Conservation (phyloP, 2,797 vertebrate genomes). For the Brotula barbata region DNA sequence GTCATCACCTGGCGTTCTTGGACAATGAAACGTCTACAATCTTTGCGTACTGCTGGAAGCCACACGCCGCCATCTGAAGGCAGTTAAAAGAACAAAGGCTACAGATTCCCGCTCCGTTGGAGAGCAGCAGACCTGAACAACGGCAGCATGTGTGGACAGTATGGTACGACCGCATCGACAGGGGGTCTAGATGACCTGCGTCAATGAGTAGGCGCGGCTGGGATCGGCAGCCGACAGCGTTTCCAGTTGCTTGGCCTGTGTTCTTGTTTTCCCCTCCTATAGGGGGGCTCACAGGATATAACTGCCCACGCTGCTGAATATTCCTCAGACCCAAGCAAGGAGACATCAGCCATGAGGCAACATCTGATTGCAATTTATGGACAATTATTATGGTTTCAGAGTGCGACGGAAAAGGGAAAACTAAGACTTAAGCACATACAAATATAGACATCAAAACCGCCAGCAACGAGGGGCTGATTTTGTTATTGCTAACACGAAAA, state of each 20-base stretch:
- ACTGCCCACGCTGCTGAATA: constrained; percentile 55
- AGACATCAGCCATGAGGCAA: constrained; percentile 48
- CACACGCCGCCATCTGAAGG: constrained; percentile 41
- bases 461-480: constrained; percentile 21
- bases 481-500: constrained; percentile 30
- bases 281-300: constrained; percentile 50
- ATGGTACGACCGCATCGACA: constrained; percentile 21
- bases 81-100: constrained; percentile 56
- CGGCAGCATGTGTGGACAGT: constrained; percentile 40
- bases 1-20: constrained; percentile 2
- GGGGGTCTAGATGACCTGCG: constrained; percentile 23
- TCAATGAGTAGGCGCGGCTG: constrained; percentile 20
- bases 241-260: constrained; percentile 20
- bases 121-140: constrained; percentile 7
- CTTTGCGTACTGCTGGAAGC: not conserved
- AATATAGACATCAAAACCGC: constrained; percentile 54
- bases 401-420: constrained; percentile 7
- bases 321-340: constrained; percentile 37
- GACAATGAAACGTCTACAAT: constrained; percentile 21
- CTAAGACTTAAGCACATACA: constrained; percentile 36
- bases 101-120: constrained; percentile 11
- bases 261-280: constrained; percentile 30
- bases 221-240: constrained; percentile 10
- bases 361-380: constrained; percentile 70
- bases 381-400: constrained; percentile 56